These are phyloP conservation scores for Xiphias gladius DNA, from an alignment of 2,113 vertebrate genomes.

Conservation along the genomic window DNA sequence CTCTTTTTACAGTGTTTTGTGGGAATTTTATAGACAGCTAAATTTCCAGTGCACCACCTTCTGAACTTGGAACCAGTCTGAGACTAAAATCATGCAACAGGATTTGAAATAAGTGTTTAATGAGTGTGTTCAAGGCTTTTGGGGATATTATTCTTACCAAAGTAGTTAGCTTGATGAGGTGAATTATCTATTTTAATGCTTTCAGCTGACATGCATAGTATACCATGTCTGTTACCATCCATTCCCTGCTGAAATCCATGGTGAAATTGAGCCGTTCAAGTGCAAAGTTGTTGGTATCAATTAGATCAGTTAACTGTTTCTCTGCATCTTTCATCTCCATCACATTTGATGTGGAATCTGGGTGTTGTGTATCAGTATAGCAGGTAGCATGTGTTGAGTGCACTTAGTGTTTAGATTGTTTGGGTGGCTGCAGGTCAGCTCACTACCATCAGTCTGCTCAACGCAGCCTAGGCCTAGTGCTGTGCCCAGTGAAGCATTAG, in stretches of 20 bases:
- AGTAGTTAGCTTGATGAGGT: background rate
- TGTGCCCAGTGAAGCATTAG: conserved; percentile 78
- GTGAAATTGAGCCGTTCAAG: background rate
- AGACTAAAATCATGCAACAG: background rate
- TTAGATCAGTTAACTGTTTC: background rate
- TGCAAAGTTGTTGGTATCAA: background rate
- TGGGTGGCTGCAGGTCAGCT: conserved; percentile 61
- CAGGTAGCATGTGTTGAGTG: conserved; percentile 61
- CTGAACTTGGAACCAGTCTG: background rate
- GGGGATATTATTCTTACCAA: background rate
- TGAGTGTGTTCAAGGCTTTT: background rate
- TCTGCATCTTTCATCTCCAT: conserved; percentile 36
- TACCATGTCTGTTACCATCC: background rate
- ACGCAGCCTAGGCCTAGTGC: conserved; percentile 49
- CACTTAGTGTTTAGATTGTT: conserved; percentile 49
- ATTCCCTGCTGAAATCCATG: background rate
- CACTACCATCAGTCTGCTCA: conserved; percentile 66
- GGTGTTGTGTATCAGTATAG: conserved; percentile 12
- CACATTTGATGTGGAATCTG: conserved; percentile 14
- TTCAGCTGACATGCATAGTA: background rate
- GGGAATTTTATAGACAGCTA: too few species aligned
- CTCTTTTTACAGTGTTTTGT: too few species aligned
- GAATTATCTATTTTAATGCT: background rate
- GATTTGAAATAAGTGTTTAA: background rate
- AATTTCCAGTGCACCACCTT: background rate